Evolutionary conservation across 2,888 invertebrate species (phyloP), one percentile per base, ranked within the genome.

Genomic region (Ectemnius continuus): DNA sequence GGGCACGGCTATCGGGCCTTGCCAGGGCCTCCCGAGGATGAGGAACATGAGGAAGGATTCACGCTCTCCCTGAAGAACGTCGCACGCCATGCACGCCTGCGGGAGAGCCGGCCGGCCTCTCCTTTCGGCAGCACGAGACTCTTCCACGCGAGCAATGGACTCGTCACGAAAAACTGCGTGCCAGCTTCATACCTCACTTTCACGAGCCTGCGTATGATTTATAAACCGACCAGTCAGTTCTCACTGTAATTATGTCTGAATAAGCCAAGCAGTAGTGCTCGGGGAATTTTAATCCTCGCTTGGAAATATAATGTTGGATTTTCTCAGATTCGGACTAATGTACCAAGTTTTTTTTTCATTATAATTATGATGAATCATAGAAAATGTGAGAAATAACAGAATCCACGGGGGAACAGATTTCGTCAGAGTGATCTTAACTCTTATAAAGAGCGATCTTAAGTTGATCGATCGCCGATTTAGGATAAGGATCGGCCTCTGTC

Each of bases 41-140:
- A 61, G 36, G 36, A 36, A 36, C 36, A 80, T 65, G 74, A 59
- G 72, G 70, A 72, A 57, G 77, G 67, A 84, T 81, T 82, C 82
- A 83, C 79, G 76, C 56, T 70, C 74, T 72, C 59, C 56, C 64
- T 56, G 60, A 47, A 61, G 28, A 63, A 61, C 65, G 56, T 52
- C 11, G 61, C 36, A 36, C 57, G 63, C 57, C 69, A 59, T 57
- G 64, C 28, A 45, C 46, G 46, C 48, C 48, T 61, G 56, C 52
- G 48, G 63, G 60, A 47, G 59, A 76, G 23, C 23, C n/a, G 8
- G 16, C 52, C 4, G n/a, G n/a, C n/a, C 47, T 3, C 14, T 72
- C 60, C 61, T 71, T 71, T 61, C 61, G 47, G 18, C 23, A 36
- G 36, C 8, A 36, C 4, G 36, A 36, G 36, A 36, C 36, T 11